Conservation (phyloP, 1,140 invertebrate genomes). For the Rhopalosiphum padi region DNA sequence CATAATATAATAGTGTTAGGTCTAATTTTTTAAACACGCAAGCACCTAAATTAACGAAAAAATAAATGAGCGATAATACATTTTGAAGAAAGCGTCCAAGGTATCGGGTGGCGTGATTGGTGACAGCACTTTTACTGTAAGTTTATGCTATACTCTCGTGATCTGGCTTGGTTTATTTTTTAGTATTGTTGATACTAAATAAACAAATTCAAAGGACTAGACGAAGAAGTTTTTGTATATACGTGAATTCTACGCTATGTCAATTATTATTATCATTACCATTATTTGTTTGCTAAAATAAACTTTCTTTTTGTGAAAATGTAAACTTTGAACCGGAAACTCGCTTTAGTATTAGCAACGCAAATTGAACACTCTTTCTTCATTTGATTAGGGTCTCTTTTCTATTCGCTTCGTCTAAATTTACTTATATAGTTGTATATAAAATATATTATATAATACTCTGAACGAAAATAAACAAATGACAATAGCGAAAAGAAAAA, state of each 20-base stretch:
- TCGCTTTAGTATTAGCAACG: conserved; percentile 5
- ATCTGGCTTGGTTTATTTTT: background rate
- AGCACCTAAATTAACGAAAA: background rate
- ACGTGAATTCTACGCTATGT: background rate
- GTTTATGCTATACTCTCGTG: background rate
- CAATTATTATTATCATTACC: conserved; percentile 27
- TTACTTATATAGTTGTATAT: background rate
- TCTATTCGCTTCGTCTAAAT: background rate
- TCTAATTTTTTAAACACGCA: background rate
- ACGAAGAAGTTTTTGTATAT: background rate
- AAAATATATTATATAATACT: conserved; percentile 5
- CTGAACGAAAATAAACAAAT: background rate
- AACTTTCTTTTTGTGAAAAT: conserved; percentile 5
- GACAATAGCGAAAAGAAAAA: background rate
- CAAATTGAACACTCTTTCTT: conserved; percentile 12
- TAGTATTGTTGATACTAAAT: conserved; percentile 34
- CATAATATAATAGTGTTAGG: background rate
- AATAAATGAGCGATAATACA: background rate
- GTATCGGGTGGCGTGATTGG: background rate
- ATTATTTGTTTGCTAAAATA: conserved; percentile 32
- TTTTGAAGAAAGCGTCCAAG: background rate
- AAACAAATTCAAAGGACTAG: background rate
- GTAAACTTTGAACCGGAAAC: conserved; percentile 11
- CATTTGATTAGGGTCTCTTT: background rate
- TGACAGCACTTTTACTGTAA: background rate